A percentile compares a stretch with the other conserved stretches of the same genome.
These are phyloP conservation scores for Drosophila dives DNA, from an alignment of 2,888 invertebrate genomes.

Conservation along the genomic window DNA sequence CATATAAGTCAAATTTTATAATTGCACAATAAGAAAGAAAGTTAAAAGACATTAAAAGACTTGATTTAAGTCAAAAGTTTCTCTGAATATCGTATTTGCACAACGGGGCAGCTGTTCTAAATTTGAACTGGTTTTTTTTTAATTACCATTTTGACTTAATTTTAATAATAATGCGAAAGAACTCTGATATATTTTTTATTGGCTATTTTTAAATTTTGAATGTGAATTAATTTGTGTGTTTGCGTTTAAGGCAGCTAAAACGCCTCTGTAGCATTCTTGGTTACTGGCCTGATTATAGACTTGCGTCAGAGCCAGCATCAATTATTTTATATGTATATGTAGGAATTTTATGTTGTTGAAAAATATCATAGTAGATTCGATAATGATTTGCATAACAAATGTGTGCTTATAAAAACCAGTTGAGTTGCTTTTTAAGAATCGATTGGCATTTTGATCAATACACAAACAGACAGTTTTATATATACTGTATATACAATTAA, in stretches of 20 bases:
- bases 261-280: conserved; percentile 25
- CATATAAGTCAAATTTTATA: not conserved
- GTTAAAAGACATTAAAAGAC: not conserved
- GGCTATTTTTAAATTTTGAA: not conserved
- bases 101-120: not conserved
- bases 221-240: not conserved
- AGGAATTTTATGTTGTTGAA: conserved; percentile 18
- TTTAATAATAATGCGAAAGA: conserved; percentile 13
- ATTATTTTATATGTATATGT: conserved; percentile 8
- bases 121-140: not conserved
- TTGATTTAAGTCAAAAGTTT: not conserved
- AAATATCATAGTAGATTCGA: conserved; percentile 29
- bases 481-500: conserved; percentile 32
- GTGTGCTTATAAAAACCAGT: conserved; percentile 62
- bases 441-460: conserved; percentile 48
- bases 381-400: conserved; percentile 64
- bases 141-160: not conserved
- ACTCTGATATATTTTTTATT: not conserved
- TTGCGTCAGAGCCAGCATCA: conserved; percentile 46
- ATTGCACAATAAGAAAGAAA: not conserved
- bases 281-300: conserved; percentile 25
- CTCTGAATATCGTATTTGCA: not conserved
- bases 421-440: conserved; percentile 62
- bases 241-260: conserved; percentile 3
- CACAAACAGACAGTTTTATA: conserved; percentile 15